Percentiles rank a stretch among this genome's conserved stretches.
These are phyloP conservation scores for Mus minutoides DNA, from an alignment of 2,797 vertebrate genomes.

Conservation along the genomic window DNA sequence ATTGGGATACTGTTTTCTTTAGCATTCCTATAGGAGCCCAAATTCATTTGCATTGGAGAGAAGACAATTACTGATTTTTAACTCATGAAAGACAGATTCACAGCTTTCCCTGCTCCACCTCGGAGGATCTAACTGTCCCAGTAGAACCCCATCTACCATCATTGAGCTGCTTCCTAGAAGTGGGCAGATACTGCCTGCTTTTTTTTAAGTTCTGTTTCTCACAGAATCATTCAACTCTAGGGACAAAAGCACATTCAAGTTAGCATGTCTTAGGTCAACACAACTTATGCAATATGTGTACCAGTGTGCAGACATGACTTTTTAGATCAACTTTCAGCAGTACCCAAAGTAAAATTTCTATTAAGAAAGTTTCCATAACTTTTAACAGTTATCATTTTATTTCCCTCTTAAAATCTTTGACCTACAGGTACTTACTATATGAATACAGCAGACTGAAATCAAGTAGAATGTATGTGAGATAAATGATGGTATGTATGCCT, in stretches of 20 bases:
- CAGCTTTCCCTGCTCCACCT: slow-evolving; percentile 76
- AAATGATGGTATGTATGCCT: neutral
- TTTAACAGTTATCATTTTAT: slow-evolving; percentile 29
- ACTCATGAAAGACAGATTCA: slow-evolving; percentile 81
- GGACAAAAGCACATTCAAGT: slow-evolving; percentile 69
- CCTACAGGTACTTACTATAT: slow-evolving; percentile 21
- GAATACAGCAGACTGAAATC: slow-evolving; percentile 56
- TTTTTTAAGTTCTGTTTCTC: slow-evolving; percentile 72
- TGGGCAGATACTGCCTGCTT: slow-evolving; percentile 67
- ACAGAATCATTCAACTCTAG: slow-evolving; percentile 74
- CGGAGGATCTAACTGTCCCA: slow-evolving; percentile 59
- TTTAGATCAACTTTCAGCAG: slow-evolving; percentile 37
- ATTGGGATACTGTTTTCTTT: slow-evolving; percentile 78
- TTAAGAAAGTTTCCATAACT: slow-evolving; percentile 43
- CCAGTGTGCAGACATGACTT: neutral
- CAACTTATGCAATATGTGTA: slow-evolving; percentile 29
- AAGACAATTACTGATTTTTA: slow-evolving; percentile 80
- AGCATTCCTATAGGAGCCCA: slow-evolving; percentile 79
- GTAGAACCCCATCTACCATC: slow-evolving; percentile 40
- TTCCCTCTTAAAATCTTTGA: slow-evolving; percentile 57
- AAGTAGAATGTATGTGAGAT: slow-evolving; percentile 60
- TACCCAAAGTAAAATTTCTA: slow-evolving; percentile 67
- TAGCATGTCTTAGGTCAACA: slow-evolving; percentile 62
- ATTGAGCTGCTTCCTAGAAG: slow-evolving; percentile 70
- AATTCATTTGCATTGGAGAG: slow-evolving; percentile 74